Conservation (phyloP, 1,140 invertebrate genomes). For the Drosophila biarmipes region DNA sequence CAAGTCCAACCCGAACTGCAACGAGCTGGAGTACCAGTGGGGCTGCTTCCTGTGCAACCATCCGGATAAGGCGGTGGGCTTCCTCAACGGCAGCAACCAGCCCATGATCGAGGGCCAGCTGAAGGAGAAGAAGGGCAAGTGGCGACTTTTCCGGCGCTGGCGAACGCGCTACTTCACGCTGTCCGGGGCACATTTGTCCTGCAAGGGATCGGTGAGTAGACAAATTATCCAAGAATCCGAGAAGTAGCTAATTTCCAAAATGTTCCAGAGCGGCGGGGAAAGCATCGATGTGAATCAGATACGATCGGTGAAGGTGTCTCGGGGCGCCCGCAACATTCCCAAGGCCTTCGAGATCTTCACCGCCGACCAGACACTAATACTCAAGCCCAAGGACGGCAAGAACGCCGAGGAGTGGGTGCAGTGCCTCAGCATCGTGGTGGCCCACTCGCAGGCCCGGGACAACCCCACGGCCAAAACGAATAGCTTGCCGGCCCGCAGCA, state of each 20-base stretch:
- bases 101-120: conserved; percentile 95
- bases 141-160: conserved; percentile 96
- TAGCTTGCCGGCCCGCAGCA: conserved; percentile 87
- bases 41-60: conserved; percentile 90
- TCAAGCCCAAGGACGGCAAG: conserved; percentile 97
- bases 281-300: conserved; percentile 96
- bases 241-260: not conserved
- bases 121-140: conserved; percentile 97
- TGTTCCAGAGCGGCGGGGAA: conserved; percentile 88
- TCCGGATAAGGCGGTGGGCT: conserved; percentile 93
- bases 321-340: conserved; percentile 94
- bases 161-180: conserved; percentile 96
- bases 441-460: conserved; percentile 91
- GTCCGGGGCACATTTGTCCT: conserved; percentile 95
- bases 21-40: conserved; percentile 84
- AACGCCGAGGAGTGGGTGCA: conserved; percentile 98
- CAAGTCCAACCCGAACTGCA: conserved; percentile 83
- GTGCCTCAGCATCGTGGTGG: conserved; percentile 94
- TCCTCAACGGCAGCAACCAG: conserved; percentile 89
- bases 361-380: conserved; percentile 94
- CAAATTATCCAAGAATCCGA: not conserved
- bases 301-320: conserved; percentile 94
- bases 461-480: conserved; percentile 88
- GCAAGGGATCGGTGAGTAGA: conserved; percentile 91
- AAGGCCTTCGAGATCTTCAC: conserved; percentile 99